Base-by-base conservation (phyloP, 2,113 vertebrate genomes). In the Setophaga kirtlandii region DNA sequence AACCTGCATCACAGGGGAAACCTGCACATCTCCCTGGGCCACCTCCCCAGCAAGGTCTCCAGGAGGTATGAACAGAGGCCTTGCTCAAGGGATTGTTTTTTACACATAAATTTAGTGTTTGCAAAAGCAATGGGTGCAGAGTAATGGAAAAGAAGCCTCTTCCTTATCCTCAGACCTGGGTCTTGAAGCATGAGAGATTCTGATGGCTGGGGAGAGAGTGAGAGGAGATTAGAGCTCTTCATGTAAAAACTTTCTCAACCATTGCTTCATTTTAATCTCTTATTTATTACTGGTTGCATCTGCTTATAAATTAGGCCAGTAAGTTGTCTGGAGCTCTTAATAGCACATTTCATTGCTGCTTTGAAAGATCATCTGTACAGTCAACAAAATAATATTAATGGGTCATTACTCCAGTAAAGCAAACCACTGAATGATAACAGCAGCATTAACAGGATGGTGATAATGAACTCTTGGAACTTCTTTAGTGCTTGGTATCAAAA, bases 331-430 rank as follows among this genome's bases (percentile, higher is more conserved):
- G 63, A 83, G 64, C 59, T 94, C 58, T 93, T 96, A 94, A 97
- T 63, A 81, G 82, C 59, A 88, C 64, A 58, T 95, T 95, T 96
- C 91, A 95, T 69, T 95, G 92, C 85, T 95, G 87, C 82, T 89
- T 83, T 90, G 87, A 94, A 91, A 90, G 85, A 95, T 96, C 95
- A 93, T 94, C 89, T 88, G 50, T 90, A 95, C 47, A 90, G 73
- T 75, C 93, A 94, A 94, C 94, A 94, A 93, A 96, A 95, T 86
- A 86, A 88, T 96, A 96, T 88, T 92, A 96, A 95, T 96, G 86
- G 85, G 56, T 90, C 90, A 92, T 96, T 95, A 94, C 83, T 90
- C 60, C 86, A 78, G 69, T 81, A 95, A 92, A 95, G 65, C 58
- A 89, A 83, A 93, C 53, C 69, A 88, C 4, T 1, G 85, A 88